phyloP scores from a whole-genome alignment of 2,888 invertebrate species.

The Harpalus rubripes region DNA sequence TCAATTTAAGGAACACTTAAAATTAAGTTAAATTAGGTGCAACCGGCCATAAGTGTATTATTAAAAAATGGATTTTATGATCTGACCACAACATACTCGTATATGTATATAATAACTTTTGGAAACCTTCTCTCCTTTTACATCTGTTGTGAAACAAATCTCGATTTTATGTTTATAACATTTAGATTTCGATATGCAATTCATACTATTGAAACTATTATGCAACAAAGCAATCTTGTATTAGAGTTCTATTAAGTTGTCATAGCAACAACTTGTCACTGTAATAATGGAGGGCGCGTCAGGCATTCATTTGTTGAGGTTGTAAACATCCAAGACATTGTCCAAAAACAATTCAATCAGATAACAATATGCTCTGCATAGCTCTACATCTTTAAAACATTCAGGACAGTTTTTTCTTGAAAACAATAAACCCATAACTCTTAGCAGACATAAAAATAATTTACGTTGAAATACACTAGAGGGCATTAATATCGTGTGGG shows the following conservation, averaged over 20 bases:
- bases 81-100: no score
- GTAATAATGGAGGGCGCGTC: conserved; percentile 47
- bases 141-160: no score
- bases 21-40: no score
- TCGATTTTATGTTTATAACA: no score
- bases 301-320: conserved; percentile 33
- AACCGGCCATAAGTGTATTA: no score
- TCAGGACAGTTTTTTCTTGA: conserved; percentile 43
- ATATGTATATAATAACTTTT: no score
- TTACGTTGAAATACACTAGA: conserved; percentile 50
- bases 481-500: conserved; percentile 56
- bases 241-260: conserved; percentile 48
- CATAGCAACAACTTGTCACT: conserved; percentile 58
- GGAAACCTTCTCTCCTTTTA: no score
- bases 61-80: no score
- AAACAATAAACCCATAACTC: conserved; percentile 60
- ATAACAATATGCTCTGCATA: conserved; percentile 50
- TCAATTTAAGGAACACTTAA: no score
- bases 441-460: conserved; percentile 49
- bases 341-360: conserved; percentile 25
- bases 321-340: conserved; percentile 26
- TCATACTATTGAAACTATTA: background rate
- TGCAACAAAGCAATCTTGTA: background rate
- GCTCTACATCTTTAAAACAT: conserved; percentile 5
- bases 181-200: no score